Percentiles rank a stretch among this genome's conserved stretches.
phyloP scores from a whole-genome alignment of 2,113 vertebrate species.

The Talpa occidentalis region DNA sequence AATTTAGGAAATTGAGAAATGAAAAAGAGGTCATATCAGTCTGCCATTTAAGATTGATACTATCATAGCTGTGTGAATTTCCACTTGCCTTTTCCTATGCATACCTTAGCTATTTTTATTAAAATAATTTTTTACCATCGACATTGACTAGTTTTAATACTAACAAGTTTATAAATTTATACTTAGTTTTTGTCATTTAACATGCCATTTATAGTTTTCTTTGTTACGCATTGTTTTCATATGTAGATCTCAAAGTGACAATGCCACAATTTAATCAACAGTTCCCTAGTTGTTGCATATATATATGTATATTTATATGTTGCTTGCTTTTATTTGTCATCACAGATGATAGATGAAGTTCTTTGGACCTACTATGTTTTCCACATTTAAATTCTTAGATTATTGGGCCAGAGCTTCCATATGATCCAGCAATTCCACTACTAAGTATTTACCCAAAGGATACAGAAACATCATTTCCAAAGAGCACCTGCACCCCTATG shows the following conservation, averaged over 20 bases:
- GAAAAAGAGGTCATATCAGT: neutral
- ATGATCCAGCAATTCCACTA: too few relatives aligned
- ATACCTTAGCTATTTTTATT: slow-evolving; percentile 36
- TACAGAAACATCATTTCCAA: too few relatives aligned
- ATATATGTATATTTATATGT: neutral
- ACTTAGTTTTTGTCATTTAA: slow-evolving; percentile 52
- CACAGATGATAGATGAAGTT: neutral
- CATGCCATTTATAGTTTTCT: neutral
- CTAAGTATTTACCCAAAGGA: too few relatives aligned
- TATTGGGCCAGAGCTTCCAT: too few relatives aligned
- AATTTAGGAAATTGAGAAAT: slow-evolving; percentile 11
- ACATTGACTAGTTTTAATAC: slow-evolving; percentile 27
- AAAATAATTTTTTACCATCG: too few relatives aligned
- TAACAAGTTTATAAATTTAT: neutral
- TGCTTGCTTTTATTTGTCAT: slow-evolving; percentile 20
- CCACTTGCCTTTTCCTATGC: slow-evolving; percentile 38
- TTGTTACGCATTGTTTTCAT: neutral
- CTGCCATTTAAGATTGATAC: neutral
- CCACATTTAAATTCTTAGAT: slow-evolving; percentile 18
- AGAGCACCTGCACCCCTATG: too few relatives aligned
- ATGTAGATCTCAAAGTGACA: slow-evolving; percentile 35
- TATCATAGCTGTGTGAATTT: neutral
- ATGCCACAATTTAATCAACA: neutral
- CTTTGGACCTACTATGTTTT: slow-evolving; percentile 24
- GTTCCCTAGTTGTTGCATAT: neutral